phyloP scores from a whole-genome alignment of 1,140 invertebrate species.

The Drosophila nigrodunni region DNA sequence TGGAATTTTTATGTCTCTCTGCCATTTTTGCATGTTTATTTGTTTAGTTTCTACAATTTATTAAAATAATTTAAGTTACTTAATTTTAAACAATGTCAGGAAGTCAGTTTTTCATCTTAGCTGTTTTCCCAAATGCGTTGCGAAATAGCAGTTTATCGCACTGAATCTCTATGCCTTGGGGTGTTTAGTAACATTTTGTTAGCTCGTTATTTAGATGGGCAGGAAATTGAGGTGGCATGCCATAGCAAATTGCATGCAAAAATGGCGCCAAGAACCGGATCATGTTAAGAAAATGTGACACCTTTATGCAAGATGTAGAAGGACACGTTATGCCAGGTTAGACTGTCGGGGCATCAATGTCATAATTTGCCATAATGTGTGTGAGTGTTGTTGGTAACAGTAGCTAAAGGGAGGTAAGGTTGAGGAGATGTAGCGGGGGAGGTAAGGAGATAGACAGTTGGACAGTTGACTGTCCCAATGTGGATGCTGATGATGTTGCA shows the following conservation, averaged over 20 bases:
- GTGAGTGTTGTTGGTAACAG: not conserved
- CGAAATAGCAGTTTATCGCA: too few relatives aligned
- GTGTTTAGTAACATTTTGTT: constrained; percentile 22
- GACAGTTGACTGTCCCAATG: constrained; percentile 33
- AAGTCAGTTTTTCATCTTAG: too few relatives aligned
- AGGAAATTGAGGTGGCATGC: constrained; percentile 63
- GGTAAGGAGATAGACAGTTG: constrained; percentile 5
- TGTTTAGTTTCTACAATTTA: too few relatives aligned
- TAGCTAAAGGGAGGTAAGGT: not conserved
- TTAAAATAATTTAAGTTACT: too few relatives aligned
- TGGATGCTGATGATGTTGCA: constrained; percentile 65
- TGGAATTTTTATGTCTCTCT: not conserved
- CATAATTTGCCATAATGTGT: constrained; percentile 78
- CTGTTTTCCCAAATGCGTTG: too few relatives aligned
- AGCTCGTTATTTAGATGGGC: constrained; percentile 46
- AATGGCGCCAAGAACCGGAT: constrained; percentile 56
- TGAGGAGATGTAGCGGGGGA: not conserved
- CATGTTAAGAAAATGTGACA: constrained; percentile 70
- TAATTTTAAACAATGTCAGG: too few relatives aligned
- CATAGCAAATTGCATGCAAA: constrained; percentile 55
- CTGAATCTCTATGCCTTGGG: too few relatives aligned
- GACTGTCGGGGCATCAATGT: constrained; percentile 67
- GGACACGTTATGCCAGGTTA: constrained; percentile 36
- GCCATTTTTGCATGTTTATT: too few relatives aligned
- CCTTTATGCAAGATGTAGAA: constrained; percentile 35